phyloP scores from a whole-genome alignment of 2,797 vertebrate species.

The Platalea minor region DNA sequence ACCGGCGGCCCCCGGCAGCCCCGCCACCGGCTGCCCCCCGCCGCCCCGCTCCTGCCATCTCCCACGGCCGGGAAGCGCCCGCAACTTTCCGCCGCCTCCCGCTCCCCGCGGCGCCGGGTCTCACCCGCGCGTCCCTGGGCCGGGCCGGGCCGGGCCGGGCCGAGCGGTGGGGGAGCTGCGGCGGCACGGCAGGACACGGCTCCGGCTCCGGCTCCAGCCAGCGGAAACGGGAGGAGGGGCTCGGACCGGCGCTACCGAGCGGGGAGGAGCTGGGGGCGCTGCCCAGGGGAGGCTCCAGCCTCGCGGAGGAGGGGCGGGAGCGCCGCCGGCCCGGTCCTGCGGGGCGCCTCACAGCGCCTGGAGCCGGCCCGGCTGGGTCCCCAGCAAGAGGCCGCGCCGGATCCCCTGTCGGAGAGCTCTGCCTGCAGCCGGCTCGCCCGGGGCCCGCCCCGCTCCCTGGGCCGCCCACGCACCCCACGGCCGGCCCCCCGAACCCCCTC shows the following conservation, averaged over 20 bases:
- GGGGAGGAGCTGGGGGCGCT: constrained; percentile 46
- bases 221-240: constrained; percentile 23
- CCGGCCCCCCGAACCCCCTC: too few species aligned
- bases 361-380: too few species aligned
- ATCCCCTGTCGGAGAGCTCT: neutral
- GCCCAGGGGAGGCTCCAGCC: neutral
- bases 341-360: accelerated
- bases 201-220: neutral
- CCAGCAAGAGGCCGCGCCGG: too few species aligned
- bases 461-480: neutral
- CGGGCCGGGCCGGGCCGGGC: neutral
- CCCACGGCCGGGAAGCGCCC: neutral
- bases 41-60: neutral
- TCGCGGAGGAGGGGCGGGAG: neutral
- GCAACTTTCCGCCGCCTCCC: neutral
- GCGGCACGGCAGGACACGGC: neutral
- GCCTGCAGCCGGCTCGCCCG: neutral
- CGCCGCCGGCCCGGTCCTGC: accelerated
- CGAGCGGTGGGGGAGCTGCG: neutral
- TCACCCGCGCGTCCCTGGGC: constrained; percentile 15
- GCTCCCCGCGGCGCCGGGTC: neutral
- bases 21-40: neutral
- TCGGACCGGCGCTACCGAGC: neutral
- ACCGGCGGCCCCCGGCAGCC: neutral
- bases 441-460: neutral